A percentile compares a stretch with the other conserved stretches of the same genome.
phyloP scores from a whole-genome alignment of 2,888 invertebrate species.

The Byasa hedistus region DNA sequence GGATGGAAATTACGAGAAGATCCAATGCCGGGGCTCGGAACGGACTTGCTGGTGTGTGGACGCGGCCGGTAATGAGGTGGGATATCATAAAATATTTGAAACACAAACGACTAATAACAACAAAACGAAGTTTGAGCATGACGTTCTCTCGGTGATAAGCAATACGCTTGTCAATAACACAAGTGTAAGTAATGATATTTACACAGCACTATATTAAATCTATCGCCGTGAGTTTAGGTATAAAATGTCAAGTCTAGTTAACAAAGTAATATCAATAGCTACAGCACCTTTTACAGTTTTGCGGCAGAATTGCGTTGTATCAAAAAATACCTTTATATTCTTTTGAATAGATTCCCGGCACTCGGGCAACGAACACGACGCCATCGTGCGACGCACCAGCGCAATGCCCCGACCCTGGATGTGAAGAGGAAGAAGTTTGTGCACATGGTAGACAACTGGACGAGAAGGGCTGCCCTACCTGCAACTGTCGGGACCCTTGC shows the following conservation, averaged over 20 bases:
- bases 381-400: conserved; percentile 60
- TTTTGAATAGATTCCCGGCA: conserved; percentile 78
- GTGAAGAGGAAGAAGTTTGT: conserved; percentile 55
- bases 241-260: background rate
- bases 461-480: conserved; percentile 85
- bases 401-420: conserved; percentile 55
- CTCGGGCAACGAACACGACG: conserved; percentile 82
- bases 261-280: background rate
- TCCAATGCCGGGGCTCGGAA: conserved; percentile 86
- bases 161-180: background rate
- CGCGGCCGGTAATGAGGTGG: conserved; percentile 83
- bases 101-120: too few relatives aligned
- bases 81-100: conserved; percentile 21
- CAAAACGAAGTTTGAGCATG: too few relatives aligned
- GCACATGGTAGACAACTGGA: conserved; percentile 61
- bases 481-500: conserved; percentile 88
- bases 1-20: conserved; percentile 84
- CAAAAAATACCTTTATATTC: background rate
- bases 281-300: background rate
- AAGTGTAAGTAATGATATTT: background rate
- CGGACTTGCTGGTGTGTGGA: conserved; percentile 92
- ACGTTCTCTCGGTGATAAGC: too few relatives aligned
- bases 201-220: background rate
- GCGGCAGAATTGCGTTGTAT: too few relatives aligned
- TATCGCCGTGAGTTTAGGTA: background rate